These are phyloP conservation scores for Lycophotia porphyrea DNA, from an alignment of 2,888 invertebrate genomes.

Conservation along the genomic window DNA sequence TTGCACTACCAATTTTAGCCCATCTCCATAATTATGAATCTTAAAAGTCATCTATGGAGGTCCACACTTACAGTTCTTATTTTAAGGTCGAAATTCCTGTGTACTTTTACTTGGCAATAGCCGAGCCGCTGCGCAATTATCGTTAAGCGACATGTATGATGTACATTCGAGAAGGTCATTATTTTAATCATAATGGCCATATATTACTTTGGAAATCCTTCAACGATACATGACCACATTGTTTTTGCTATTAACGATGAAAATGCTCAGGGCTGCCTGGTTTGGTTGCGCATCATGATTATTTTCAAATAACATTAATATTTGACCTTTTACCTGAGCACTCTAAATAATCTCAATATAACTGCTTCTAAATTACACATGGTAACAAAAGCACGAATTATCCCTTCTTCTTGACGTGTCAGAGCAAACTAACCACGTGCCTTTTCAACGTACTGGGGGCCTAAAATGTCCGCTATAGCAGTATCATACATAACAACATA, in stretches of 20 bases:
- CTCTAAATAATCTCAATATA: neutral
- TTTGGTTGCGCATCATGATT: neutral
- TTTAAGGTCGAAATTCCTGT: constrained; percentile 42
- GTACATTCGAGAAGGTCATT: constrained; percentile 59
- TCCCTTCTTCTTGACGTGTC: neutral
- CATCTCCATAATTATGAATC: constrained; percentile 55
- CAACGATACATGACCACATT: constrained; percentile 44
- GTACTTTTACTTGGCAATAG: constrained; percentile 18
- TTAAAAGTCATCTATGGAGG: constrained; percentile 7
- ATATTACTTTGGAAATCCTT: constrained; percentile 50
- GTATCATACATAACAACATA: too few species aligned
- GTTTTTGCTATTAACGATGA: constrained; percentile 30
- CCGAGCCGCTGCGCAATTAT: constrained; percentile 49
- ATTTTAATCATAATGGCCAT: constrained; percentile 57
- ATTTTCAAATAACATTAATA: neutral
- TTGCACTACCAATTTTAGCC: constrained; percentile 57
- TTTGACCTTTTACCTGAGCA: neutral
- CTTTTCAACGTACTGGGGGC: neutral
- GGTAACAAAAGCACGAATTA: neutral
- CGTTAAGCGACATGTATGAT: constrained; percentile 60
- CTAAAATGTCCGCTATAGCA: too few species aligned
- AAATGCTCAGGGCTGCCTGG: neutral
- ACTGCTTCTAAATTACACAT: neutral
- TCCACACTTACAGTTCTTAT: neutral
- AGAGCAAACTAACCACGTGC: neutral